These are phyloP conservation scores for Callipepla californica DNA, from an alignment of 2,113 vertebrate genomes.

Conservation along the genomic window DNA sequence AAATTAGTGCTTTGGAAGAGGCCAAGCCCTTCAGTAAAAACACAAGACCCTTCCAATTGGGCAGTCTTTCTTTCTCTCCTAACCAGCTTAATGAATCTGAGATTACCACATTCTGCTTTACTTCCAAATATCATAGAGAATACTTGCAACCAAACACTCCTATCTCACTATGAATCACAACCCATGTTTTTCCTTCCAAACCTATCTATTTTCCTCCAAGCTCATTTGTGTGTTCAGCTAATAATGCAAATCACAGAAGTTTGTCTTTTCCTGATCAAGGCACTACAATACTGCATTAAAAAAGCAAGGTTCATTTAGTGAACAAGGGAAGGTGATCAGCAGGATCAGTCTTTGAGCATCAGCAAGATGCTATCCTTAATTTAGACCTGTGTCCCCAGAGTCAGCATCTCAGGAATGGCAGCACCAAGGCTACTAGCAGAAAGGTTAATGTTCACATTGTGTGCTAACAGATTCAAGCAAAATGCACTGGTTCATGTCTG, in stretches of 20 bases:
- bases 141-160: background rate
- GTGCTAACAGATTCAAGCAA: slow-evolving; percentile 49
- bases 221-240: background rate
- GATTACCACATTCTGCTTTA: background rate
- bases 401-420: slow-evolving; percentile 53
- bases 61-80: background rate
- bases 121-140: background rate
- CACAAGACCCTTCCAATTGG: background rate
- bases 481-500: slow-evolving; percentile 67
- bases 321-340: background rate
- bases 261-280: background rate
- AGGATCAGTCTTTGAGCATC: background rate
- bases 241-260: background rate
- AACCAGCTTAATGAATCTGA: background rate
- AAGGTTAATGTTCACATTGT: slow-evolving; percentile 22
- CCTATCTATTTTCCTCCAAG: background rate
- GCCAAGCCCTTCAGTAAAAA: accelerated
- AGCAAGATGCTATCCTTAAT: slow-evolving; percentile 48
- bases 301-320: background rate
- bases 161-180: background rate
- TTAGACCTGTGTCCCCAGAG: slow-evolving; percentile 17
- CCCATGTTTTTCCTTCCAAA: accelerated
- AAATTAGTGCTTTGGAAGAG: background rate
- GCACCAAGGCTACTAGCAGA: background rate
- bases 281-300: background rate